Evolutionary conservation across 2,113 vertebrate genomes (phyloP).

Genomic region (Indicator indicator): DNA sequence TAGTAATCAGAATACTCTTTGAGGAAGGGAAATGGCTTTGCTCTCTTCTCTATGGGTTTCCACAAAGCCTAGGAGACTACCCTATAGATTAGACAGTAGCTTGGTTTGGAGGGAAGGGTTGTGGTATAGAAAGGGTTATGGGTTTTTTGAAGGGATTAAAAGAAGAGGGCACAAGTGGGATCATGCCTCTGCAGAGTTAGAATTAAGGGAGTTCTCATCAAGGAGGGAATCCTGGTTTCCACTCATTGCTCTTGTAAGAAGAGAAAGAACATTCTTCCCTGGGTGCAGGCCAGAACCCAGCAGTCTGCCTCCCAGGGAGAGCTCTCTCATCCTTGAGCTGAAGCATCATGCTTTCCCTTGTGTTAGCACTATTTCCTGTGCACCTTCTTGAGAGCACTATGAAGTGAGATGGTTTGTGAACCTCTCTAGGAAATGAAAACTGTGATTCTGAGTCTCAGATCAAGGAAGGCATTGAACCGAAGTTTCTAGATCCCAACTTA

Average conservation of each 20-base stretch:
- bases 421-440: not conserved
- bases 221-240: slow-evolving; percentile 9
- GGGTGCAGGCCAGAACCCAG: not conserved
- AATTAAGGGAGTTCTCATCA: not conserved
- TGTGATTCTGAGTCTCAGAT: not conserved
- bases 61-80: not conserved
- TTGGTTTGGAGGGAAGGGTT: not conserved
- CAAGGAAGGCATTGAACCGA: not conserved
- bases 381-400: not conserved
- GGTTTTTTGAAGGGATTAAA: not conserved
- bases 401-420: not conserved
- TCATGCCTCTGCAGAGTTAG: not conserved
- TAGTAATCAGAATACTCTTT: not conserved
- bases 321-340: not conserved
- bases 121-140: not conserved
- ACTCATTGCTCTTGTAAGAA: not conserved
- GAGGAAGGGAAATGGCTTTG: not conserved
- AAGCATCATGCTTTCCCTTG: not conserved
- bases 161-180: not conserved
- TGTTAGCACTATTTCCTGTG: not conserved
- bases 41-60: not conserved
- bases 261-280: not conserved
- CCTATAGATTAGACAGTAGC: not conserved
- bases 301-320: not conserved
- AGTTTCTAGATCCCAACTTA: not conserved